Evolutionary conservation across 2,888 invertebrate species (phyloP).

Genomic region (Rhagium mordax): DNA sequence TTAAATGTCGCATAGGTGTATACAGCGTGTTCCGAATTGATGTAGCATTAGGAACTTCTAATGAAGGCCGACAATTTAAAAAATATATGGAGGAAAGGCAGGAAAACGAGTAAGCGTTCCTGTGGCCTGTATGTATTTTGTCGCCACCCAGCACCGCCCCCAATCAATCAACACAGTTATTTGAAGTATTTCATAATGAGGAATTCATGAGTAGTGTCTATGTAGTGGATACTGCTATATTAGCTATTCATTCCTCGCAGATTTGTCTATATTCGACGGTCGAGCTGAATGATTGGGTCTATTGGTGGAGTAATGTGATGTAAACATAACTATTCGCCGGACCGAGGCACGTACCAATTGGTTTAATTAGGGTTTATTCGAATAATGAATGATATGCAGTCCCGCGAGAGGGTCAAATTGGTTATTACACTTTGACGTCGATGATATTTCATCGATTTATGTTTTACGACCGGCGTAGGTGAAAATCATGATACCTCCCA

Average conservation of each 20-base stretch:
- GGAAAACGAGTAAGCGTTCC: too few relatives aligned
- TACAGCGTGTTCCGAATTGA: background rate
- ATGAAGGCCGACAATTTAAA: too few relatives aligned
- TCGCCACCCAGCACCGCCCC: background rate
- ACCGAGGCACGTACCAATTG: background rate
- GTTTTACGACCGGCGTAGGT: background rate
- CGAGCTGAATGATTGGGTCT: background rate
- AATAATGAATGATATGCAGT: constrained; percentile 30
- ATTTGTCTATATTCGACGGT: constrained; percentile 1
- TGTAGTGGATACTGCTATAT: background rate
- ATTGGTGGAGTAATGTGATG: constrained; percentile 16
- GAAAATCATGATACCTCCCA: background rate
- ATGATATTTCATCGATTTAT: constrained; percentile 16
- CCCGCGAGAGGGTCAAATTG: constrained; percentile 13
- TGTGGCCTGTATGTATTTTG: too few relatives aligned
- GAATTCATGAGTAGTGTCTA: background rate
- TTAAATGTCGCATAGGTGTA: background rate
- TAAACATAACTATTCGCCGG: constrained; percentile 2
- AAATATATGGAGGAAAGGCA: too few relatives aligned
- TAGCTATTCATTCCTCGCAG: background rate
- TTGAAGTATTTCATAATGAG: background rate
- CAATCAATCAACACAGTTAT: background rate
- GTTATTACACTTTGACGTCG: constrained; percentile 30
- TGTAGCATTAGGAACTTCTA: too few relatives aligned
- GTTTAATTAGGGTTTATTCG: constrained; percentile 30